phyloP scores from a whole-genome alignment of 2,797 vertebrate genomes.

The Dallia pectoralis region DNA sequence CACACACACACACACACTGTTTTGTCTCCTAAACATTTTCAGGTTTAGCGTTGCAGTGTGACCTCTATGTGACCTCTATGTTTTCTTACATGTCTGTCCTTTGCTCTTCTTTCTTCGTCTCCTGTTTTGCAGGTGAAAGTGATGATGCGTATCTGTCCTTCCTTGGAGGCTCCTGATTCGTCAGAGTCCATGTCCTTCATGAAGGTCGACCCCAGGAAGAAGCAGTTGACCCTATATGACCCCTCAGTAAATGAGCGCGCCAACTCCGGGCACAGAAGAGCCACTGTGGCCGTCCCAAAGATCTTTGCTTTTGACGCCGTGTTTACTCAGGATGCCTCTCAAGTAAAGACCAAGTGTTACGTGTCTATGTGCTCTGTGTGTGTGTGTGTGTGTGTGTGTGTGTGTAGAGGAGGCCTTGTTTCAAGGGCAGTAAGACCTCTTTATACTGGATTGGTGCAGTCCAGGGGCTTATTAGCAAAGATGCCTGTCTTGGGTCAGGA shows the following conservation, averaged over 20 bases:
- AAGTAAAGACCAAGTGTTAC: constrained; percentile 73
- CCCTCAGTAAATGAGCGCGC: constrained; percentile 77
- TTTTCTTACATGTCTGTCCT: constrained; percentile 7
- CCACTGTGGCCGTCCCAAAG: constrained; percentile 84
- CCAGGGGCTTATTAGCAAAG: constrained; percentile 66
- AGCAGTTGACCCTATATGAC: constrained; percentile 94
- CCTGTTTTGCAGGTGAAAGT: constrained; percentile 88
- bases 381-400: constrained; percentile 15
- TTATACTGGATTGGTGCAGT: constrained; percentile 61
- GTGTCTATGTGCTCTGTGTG: background rate
- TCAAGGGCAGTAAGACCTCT: constrained; percentile 64
- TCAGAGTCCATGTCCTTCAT: constrained; percentile 93
- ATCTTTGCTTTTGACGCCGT: constrained; percentile 96
- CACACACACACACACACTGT: constrained; percentile 33
- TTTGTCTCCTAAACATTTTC: too few relatives aligned
- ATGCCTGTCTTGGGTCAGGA: constrained; percentile 66
- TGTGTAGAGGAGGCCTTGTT: constrained; percentile 28
- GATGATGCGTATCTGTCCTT: constrained; percentile 94
- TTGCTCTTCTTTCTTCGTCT: constrained; percentile 20
- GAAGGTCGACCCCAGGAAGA: constrained; percentile 94
- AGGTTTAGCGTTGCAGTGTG: background rate
- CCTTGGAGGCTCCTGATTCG: constrained; percentile 79
- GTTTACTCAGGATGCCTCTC: constrained; percentile 94
- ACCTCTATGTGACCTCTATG: background rate
- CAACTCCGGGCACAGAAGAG: constrained; percentile 79